Conservation (phyloP, 2,797 vertebrate species). For the Harpagifer antarcticus region DNA sequence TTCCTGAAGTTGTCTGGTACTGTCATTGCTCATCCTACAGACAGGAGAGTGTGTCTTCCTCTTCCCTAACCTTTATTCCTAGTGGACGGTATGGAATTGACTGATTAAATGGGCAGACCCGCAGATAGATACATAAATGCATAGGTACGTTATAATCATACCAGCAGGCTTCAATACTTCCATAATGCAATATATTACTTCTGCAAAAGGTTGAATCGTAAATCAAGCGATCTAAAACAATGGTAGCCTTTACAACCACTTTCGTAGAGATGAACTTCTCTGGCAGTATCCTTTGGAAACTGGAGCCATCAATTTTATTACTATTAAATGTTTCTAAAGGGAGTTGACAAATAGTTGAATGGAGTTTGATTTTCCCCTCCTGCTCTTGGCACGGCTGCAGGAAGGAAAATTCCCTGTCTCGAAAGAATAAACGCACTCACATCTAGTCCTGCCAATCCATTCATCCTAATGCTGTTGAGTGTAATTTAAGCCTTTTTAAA, state of each 20-base stretch:
- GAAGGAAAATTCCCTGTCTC: constrained; percentile 89
- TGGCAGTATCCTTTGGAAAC: constrained; percentile 95
- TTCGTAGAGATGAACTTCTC: constrained; percentile 87
- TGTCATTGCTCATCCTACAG: constrained; percentile 80
- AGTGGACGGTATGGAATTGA: constrained; percentile 50
- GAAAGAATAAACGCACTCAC: constrained; percentile 78
- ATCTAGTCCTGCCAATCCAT: constrained; percentile 89
- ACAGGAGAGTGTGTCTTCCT: constrained; percentile 72
- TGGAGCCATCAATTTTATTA: constrained; percentile 94
- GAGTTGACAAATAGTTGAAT: constrained; percentile 99
- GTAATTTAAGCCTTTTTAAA: constrained; percentile 93
- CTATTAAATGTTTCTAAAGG: constrained; percentile 98
- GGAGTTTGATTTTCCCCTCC: constrained; percentile 89
- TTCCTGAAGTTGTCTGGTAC: constrained; percentile 84
- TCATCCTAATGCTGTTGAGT: constrained; percentile 90
- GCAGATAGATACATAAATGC: constrained; percentile 38
- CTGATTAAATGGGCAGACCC: constrained; percentile 44
- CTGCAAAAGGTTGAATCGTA: constrained; percentile 74
- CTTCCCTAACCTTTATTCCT: constrained; percentile 59
- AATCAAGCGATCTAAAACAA: constrained; percentile 89
- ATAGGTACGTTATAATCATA: constrained; percentile 46
- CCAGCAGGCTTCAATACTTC: constrained; percentile 50
- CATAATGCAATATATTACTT: constrained; percentile 57
- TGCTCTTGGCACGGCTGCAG: constrained; percentile 87
- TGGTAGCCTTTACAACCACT: constrained; percentile 89